These are phyloP conservation scores for Camelus bactrianus DNA, from an alignment of 2,113 vertebrate genomes.

Conservation along the genomic window DNA sequence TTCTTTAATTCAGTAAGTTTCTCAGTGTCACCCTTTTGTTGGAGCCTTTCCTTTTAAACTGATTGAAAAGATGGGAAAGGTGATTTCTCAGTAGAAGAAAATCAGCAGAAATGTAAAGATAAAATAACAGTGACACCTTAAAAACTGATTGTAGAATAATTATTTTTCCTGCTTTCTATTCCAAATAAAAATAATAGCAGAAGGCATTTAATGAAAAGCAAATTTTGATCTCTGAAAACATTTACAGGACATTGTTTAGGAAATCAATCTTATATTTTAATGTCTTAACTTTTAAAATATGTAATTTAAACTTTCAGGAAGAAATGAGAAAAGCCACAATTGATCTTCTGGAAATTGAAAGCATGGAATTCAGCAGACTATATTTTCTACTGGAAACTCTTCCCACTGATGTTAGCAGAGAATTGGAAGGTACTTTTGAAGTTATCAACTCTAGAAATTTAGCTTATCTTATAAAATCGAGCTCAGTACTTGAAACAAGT, in stretches of 20 bases:
- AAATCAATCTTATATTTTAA: constrained; percentile 22
- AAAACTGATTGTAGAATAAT: background rate
- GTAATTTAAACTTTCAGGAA: constrained; percentile 85
- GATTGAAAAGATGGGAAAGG: background rate
- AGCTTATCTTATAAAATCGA: background rate
- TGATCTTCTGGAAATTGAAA: constrained; percentile 90
- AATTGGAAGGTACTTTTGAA: constrained; percentile 86
- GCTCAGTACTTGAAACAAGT: background rate
- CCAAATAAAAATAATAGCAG: constrained; percentile 10
- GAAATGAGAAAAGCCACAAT: constrained; percentile 83
- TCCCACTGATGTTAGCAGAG: constrained; percentile 79
- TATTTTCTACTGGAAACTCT: constrained; percentile 82
- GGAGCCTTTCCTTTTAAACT: background rate
- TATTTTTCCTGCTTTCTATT: background rate
- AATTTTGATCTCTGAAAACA: background rate
- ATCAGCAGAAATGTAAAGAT: background rate
- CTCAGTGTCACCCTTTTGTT: background rate
- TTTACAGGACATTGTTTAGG: background rate
- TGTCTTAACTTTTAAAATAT: background rate
- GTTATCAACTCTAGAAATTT: background rate
- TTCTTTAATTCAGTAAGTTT: background rate
- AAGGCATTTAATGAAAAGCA: background rate
- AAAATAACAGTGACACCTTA: background rate
- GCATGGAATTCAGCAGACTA: constrained; percentile 90
- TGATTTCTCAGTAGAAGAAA: constrained; percentile 9